Conservation (phyloP, 1,140 invertebrate species). For the Microplitis demolitor region DNA sequence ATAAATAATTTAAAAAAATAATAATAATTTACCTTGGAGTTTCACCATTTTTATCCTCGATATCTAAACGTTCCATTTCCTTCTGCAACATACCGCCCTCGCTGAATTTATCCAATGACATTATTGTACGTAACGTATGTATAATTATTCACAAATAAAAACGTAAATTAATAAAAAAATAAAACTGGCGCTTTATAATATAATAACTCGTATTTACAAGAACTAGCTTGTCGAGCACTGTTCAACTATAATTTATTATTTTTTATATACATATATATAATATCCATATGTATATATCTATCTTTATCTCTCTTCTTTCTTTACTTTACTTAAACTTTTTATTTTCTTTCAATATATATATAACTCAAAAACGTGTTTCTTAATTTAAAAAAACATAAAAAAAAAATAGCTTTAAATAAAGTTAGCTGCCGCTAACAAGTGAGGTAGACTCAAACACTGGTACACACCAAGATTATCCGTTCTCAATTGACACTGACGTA, state of each 20-base stretch:
- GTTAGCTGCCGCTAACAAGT: slow-evolving; percentile 35
- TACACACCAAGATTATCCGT: slow-evolving; percentile 41
- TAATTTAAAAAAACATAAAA: not conserved
- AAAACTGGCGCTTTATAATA: slow-evolving; percentile 13
- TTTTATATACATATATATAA: slow-evolving; percentile 34
- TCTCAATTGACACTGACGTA: slow-evolving; percentile 23
- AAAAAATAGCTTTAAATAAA: slow-evolving; percentile 28
- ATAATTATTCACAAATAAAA: slow-evolving; percentile 14
- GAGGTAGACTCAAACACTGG: slow-evolving; percentile 52
- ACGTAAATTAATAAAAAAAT: not conserved
- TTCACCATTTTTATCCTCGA: slow-evolving; percentile 57
- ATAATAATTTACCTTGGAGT: slow-evolving; percentile 47
- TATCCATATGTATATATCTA: slow-evolving; percentile 29
- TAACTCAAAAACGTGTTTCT: too few relatives aligned
- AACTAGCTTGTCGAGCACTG: not conserved
- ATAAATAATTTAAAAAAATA: too few relatives aligned
- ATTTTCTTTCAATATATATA: slow-evolving; percentile 7
- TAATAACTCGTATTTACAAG: slow-evolving; percentile 16
- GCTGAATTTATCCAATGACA: slow-evolving; percentile 57
- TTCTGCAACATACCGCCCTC: slow-evolving; percentile 48
- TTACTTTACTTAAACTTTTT: slow-evolving; percentile 20
- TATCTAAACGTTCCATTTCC: slow-evolving; percentile 56
- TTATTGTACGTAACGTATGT: slow-evolving; percentile 18
- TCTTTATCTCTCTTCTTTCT: slow-evolving; percentile 25
- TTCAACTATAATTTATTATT: slow-evolving; percentile 11